A percentile compares a stretch with the other conserved stretches of the same genome.
phyloP scores from a whole-genome alignment of 2,113 vertebrate genomes.

The Trinectes maculatus region DNA sequence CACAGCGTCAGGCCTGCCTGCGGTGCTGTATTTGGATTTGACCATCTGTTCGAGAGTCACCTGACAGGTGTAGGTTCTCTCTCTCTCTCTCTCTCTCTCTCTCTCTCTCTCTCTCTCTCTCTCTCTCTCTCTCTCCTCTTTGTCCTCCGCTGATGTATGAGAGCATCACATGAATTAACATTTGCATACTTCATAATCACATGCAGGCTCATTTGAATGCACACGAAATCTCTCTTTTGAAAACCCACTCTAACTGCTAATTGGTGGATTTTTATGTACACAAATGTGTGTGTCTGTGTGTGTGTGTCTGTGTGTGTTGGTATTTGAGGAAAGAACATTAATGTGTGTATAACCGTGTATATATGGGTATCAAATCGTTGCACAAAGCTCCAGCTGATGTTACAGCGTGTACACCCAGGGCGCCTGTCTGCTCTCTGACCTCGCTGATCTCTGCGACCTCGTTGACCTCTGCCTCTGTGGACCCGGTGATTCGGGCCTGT shows the following conservation, averaged over 20 bases:
- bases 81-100: neutral
- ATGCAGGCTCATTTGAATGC: neutral
- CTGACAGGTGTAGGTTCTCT: slow-evolving; percentile 72
- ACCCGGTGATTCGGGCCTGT: neutral
- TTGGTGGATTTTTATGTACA: too few relatives aligned
- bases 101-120: slow-evolving; percentile 6
- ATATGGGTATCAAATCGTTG: too few relatives aligned
- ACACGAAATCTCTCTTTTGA: neutral
- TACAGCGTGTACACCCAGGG: too few relatives aligned
- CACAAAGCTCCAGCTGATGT: too few relatives aligned
- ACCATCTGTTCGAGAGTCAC: slow-evolving; percentile 75
- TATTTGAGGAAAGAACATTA: too few relatives aligned
- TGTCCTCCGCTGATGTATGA: slow-evolving; percentile 40
- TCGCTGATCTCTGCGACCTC: neutral
- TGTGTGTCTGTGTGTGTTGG: too few relatives aligned
- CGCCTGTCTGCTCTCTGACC: too few relatives aligned
- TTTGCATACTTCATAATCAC: slow-evolving; percentile 17
- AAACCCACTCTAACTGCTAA: neutral
- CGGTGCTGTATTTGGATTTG: slow-evolving; percentile 68
- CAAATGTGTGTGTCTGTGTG: too few relatives aligned
- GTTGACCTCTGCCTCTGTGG: neutral
- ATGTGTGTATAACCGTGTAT: too few relatives aligned
- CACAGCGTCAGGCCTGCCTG: slow-evolving; percentile 33
- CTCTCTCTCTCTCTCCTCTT: slow-evolving; percentile 30
- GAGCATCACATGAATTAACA: slow-evolving; percentile 19